These are phyloP conservation scores for Eupeodes luniger DNA, from an alignment of 2,888 invertebrate species.

Conservation along the genomic window DNA sequence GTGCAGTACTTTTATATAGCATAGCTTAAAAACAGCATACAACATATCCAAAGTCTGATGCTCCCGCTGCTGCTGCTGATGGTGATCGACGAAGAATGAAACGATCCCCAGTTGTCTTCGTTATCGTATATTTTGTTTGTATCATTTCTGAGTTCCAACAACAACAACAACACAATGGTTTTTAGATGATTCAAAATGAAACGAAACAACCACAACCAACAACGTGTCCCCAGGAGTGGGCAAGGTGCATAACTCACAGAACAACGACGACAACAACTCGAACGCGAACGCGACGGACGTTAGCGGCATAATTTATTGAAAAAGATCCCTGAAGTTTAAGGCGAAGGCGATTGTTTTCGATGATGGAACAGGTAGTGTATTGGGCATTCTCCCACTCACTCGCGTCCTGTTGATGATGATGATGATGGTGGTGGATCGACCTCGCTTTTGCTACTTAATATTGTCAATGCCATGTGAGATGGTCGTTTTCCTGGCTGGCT, in stretches of 20 bases:
- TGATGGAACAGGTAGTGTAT: conserved; percentile 70
- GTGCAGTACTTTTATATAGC: conserved; percentile 35
- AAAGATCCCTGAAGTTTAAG: conserved; percentile 54
- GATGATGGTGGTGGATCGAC: background rate
- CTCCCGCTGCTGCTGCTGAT: conserved; percentile 14
- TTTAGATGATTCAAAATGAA: conserved; percentile 46
- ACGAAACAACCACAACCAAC: conserved; percentile 34
- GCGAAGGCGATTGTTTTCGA: conserved; percentile 69
- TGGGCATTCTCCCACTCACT: conserved; percentile 44
- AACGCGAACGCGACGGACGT: conserved; percentile 20
- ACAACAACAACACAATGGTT: conserved; percentile 34
- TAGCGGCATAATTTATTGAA: conserved; percentile 72
- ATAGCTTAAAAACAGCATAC: background rate
- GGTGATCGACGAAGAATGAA: conserved; percentile 75
- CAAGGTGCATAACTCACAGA: conserved; percentile 74
- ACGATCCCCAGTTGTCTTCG: conserved; percentile 58
- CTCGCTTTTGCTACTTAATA: conserved; percentile 48
- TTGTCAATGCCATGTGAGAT: conserved; percentile 65
- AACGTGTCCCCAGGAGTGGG: conserved; percentile 34
- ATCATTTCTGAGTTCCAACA: background rate
- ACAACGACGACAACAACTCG: background rate
- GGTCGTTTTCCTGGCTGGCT: conserved; percentile 10
- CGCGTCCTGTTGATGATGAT: background rate
- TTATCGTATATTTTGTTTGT: conserved; percentile 24
- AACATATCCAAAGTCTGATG: background rate